phyloP scores from a whole-genome alignment of 1,140 invertebrate species.

The Gyrodactylus bullatarudis region DNA sequence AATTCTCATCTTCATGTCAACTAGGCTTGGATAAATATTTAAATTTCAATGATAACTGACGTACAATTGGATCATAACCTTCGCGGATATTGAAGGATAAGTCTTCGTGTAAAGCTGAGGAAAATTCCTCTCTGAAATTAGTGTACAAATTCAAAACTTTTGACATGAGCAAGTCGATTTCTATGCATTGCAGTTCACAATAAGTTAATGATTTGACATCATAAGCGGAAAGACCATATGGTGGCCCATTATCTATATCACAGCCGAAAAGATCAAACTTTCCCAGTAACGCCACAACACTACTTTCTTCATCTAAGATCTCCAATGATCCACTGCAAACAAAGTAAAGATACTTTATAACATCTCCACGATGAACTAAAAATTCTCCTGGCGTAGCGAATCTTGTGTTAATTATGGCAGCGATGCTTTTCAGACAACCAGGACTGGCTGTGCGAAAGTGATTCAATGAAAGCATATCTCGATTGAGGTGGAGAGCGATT shows the following conservation, averaged over 20 bases:
- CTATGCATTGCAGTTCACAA: conserved; percentile 69
- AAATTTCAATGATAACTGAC: neutral
- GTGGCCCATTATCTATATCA: neutral
- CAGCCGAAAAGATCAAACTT: conserved; percentile 5
- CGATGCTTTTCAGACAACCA: conserved; percentile 14
- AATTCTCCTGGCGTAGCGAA: conserved; percentile 19
- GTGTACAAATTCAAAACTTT: conserved; percentile 58
- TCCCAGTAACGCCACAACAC: conserved; percentile 19
- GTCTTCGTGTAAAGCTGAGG: conserved; percentile 66
- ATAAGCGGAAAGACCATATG: conserved; percentile 32
- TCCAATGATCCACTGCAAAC: conserved; percentile 18
- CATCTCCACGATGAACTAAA: conserved; percentile 16
- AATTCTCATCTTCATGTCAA: too few species aligned
- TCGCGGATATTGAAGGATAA: conserved; percentile 69
- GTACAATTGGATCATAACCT: conserved; percentile 20
- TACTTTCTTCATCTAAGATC: conserved; percentile 15
- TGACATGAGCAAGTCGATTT: conserved; percentile 42
- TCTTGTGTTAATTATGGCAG: conserved; percentile 14
- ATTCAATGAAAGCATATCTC: conserved; percentile 59
- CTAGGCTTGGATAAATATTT: too few species aligned
- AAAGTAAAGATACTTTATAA: conserved; percentile 17
- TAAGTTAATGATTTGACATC: conserved; percentile 71
- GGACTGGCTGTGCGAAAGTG: conserved; percentile 48
- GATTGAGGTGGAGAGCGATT: conserved; percentile 66
- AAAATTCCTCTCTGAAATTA: conserved; percentile 56